These are phyloP conservation scores for Dicycla oo DNA, from an alignment of 2,888 invertebrate species.

Conservation along the genomic window DNA sequence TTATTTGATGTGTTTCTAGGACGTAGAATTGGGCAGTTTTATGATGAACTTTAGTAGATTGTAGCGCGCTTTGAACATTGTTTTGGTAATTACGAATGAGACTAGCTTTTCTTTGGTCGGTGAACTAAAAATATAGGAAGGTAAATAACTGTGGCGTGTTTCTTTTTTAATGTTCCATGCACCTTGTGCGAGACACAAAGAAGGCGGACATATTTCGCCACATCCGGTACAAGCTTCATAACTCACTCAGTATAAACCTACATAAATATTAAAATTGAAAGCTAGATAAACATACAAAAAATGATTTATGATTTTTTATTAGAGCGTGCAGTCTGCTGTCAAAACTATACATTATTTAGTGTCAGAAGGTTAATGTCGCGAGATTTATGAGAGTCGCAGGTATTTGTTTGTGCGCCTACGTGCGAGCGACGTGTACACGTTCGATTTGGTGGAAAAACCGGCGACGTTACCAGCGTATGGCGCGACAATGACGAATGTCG, in stretches of 20 bases:
- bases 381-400: constrained; percentile 64
- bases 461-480: constrained; percentile 60
- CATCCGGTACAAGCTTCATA: constrained; percentile 60
- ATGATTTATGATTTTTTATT: constrained; percentile 64
- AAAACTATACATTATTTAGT: constrained; percentile 60
- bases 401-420: constrained; percentile 63
- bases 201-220: constrained; percentile 57
- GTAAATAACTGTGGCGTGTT: constrained; percentile 24
- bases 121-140: constrained; percentile 33
- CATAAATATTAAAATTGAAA: constrained; percentile 58
- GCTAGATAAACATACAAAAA: constrained; percentile 54
- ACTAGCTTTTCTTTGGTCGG: constrained; percentile 38
- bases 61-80: constrained; percentile 56
- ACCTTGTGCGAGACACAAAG: constrained; percentile 47
- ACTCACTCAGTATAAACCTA: constrained; percentile 58
- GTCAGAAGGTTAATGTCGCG: constrained; percentile 66
- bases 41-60: constrained; percentile 46
- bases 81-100: constrained; percentile 44
- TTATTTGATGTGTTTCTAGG: constrained; percentile 65
- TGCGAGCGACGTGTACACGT: constrained; percentile 47
- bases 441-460: constrained; percentile 63
- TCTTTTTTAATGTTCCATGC: constrained; percentile 29
- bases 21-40: constrained; percentile 51
- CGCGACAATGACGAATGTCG: constrained; percentile 77
- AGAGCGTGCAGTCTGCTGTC: constrained; percentile 61